Evolutionary conservation across 2,797 vertebrate genomes (phyloP).

Genomic region (Rhabdophis nuchalis): DNA sequence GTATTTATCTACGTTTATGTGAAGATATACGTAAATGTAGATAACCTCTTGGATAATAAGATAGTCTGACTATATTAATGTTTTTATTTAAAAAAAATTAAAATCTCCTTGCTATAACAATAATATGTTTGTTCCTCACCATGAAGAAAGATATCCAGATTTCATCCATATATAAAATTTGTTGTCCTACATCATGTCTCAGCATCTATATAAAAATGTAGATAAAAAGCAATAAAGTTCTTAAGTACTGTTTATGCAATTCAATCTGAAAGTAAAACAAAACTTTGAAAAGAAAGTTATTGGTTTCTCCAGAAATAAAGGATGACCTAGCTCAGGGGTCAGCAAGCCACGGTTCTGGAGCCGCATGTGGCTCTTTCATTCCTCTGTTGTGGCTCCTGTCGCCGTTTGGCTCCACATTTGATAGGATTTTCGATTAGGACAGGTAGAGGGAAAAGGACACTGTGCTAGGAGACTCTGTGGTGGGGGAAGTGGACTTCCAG

Average conservation of each 20-base stretch:
- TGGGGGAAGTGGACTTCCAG: too few species aligned
- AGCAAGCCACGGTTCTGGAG: too few species aligned
- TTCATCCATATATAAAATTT: neutral
- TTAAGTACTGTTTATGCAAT: neutral
- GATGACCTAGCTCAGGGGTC: too few species aligned
- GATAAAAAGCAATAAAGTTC: neutral
- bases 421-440: too few species aligned
- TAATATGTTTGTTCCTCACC: neutral
- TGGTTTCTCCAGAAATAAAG: too few species aligned
- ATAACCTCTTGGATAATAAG: neutral
- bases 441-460: too few species aligned
- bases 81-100: neutral
- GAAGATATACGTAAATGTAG: neutral
- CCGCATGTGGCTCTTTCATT: too few species aligned
- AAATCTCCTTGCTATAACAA: neutral
- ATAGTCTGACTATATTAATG: neutral
- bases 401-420: too few species aligned
- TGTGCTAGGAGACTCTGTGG: too few species aligned
- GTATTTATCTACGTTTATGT: neutral
- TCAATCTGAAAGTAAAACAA: neutral
- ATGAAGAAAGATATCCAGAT: neutral
- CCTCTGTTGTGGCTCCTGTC: too few species aligned
- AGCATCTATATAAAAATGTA: neutral
- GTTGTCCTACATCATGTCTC: accelerated
- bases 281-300: too few species aligned